A percentile compares a stretch with the other conserved stretches of the same genome.
These are phyloP conservation scores for Acleris cristana DNA, from an alignment of 2,888 invertebrate genomes.

Conservation along the genomic window DNA sequence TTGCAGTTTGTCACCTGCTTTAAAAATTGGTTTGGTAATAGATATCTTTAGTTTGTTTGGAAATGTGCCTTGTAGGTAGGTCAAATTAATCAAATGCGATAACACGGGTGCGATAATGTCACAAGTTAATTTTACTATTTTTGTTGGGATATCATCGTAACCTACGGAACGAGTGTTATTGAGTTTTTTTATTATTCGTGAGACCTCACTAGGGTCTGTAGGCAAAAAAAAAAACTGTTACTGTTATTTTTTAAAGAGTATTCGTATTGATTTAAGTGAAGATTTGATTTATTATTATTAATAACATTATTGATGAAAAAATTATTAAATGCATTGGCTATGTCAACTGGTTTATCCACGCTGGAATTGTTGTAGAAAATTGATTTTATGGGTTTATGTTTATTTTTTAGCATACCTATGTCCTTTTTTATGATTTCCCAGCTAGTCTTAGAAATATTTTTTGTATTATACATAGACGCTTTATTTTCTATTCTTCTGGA, in stretches of 20 bases:
- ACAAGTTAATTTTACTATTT: not conserved
- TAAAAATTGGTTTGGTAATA: not conserved
- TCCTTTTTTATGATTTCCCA: too few relatives aligned
- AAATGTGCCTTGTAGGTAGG: not conserved
- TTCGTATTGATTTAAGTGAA: not conserved
- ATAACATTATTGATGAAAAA: too few relatives aligned
- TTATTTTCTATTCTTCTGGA: too few relatives aligned
- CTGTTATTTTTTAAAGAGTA: not conserved
- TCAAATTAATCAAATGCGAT: slow-evolving; percentile 4
- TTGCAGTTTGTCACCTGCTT: too few relatives aligned
- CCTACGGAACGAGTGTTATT: not conserved
- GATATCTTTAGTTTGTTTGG: not conserved
- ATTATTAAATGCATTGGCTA: not conserved
- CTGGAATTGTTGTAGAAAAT: too few relatives aligned
- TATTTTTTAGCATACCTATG: too few relatives aligned
- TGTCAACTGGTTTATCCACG: not conserved
- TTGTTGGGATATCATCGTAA: not conserved
- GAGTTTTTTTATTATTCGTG: not conserved
- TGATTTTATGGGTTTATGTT: too few relatives aligned
- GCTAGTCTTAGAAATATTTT: too few relatives aligned
- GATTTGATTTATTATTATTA: not conserved
- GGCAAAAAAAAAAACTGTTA: not conserved
- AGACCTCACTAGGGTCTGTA: not conserved
- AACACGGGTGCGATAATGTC: not conserved
- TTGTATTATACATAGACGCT: too few relatives aligned